Conservation (phyloP, 2,113 vertebrate species). For the Isurus oxyrinchus region DNA sequence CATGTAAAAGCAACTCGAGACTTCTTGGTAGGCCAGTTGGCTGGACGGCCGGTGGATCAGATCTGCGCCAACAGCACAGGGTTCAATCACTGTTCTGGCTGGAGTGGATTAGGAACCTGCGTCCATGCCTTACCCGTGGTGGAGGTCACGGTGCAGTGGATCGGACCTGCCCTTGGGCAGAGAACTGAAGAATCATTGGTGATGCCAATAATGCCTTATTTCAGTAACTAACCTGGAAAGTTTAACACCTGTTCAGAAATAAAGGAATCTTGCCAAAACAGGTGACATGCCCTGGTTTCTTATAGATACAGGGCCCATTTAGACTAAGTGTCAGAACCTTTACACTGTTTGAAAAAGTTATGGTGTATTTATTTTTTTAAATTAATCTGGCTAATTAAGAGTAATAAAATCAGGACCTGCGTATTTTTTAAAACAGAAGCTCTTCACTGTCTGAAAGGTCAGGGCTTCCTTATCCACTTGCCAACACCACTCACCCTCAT, state of each 20-base stretch:
- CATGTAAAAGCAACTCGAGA: too few relatives aligned
- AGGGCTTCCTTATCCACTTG: not conserved
- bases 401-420: not conserved
- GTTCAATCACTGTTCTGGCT: too few relatives aligned
- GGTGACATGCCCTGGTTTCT: not conserved
- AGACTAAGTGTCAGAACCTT: not conserved
- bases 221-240: not conserved
- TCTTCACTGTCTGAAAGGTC: not conserved
- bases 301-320: not conserved
- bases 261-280: not conserved
- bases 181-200: not conserved
- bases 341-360: not conserved
- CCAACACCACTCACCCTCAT: not conserved
- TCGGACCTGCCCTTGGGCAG: too few relatives aligned
- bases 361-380: not conserved
- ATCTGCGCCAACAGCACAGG: too few relatives aligned
- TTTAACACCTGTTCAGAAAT: too few relatives aligned
- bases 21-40: too few relatives aligned
- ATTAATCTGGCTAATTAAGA: not conserved
- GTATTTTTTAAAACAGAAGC: not conserved
- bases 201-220: not conserved
- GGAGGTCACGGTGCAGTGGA: too few relatives aligned
- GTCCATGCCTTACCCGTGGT: too few relatives aligned
- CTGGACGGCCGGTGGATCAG: too few relatives aligned
- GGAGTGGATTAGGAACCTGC: too few relatives aligned